These are phyloP conservation scores for Lasioglossum figueresi DNA, from an alignment of 2,888 invertebrate species.

Conservation along the genomic window DNA sequence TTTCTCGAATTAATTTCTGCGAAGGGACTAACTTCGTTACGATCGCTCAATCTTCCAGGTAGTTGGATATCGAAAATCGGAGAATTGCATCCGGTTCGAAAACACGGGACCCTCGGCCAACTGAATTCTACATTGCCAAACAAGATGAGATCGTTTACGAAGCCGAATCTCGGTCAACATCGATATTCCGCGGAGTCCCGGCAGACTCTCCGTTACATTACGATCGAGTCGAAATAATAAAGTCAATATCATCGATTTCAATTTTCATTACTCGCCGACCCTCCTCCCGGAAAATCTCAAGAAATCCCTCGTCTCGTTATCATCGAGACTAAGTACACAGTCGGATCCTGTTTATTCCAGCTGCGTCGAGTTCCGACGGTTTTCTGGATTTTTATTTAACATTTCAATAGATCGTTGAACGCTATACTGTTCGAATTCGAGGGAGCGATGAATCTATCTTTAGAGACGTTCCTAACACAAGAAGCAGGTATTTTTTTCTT, in stretches of 20 bases:
- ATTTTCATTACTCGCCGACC: not conserved
- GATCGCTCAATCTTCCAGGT: constrained; percentile 45
- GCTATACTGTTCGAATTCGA: not conserved
- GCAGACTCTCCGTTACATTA: not conserved
- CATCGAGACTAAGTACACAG: not conserved
- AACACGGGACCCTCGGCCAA: constrained; percentile 1
- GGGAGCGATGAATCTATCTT: not conserved
- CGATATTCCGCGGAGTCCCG: not conserved
- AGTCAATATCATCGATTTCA: constrained; percentile 1
- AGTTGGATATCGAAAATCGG: constrained; percentile 51
- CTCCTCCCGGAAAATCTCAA: not conserved
- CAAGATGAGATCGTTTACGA: not conserved
- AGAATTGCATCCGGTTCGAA: constrained; percentile 52
- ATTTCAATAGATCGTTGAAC: not conserved
- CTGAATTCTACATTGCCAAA: not conserved
- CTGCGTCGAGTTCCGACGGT: not conserved
- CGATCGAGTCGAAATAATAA: constrained; percentile 2
- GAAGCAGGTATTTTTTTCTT: not conserved
- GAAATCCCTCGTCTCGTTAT: constrained; percentile 5
- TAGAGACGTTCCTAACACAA: not conserved
- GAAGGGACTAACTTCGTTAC: constrained; percentile 55
- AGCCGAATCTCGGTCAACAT: constrained; percentile 2
- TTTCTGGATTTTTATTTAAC: not conserved
- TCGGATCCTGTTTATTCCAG: not conserved
- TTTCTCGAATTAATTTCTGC: constrained; percentile 68